Evolutionary conservation across 2,113 vertebrate genomes (phyloP).

Genomic region (Petromus typicus): DNA sequence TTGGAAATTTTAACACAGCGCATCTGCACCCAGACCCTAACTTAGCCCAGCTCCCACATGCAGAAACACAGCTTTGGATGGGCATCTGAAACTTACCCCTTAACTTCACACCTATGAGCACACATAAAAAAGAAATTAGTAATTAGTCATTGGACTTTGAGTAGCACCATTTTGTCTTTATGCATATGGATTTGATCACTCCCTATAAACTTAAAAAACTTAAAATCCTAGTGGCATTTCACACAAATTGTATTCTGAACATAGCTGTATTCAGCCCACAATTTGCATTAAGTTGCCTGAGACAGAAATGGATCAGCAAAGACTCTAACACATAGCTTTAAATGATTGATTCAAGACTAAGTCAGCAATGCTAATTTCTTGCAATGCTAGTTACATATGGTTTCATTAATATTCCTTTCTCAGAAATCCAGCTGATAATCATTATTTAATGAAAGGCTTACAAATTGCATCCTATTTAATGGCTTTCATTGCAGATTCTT

Average conservation of each 20-base stretch:
- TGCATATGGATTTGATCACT: conserved; percentile 79
- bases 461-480: conserved; percentile 76
- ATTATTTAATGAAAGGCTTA: conserved; percentile 82
- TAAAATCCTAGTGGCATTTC: conserved; percentile 69
- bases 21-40: not conserved
- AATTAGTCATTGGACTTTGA: conserved; percentile 50
- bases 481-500: conserved; percentile 72
- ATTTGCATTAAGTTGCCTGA: conserved; percentile 51
- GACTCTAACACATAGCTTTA: conserved; percentile 70
- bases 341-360: conserved; percentile 76
- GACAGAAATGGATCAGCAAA: conserved; percentile 65
- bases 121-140: not conserved
- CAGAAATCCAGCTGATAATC: conserved; percentile 75
- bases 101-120: not conserved
- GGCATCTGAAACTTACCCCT: not conserved
- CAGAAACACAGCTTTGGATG: conserved; percentile 23
- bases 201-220: conserved; percentile 68
- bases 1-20: conserved; percentile 23
- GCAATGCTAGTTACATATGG: conserved; percentile 79
- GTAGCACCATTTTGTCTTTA: conserved; percentile 73
- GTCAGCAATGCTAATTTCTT: conserved; percentile 75
- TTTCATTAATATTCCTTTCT: conserved; percentile 68
- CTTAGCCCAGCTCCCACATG: not conserved
- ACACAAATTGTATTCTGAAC: conserved; percentile 68
- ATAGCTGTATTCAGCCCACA: conserved; percentile 41